Conservation (phyloP, 2,888 invertebrate species). For the Chrysomela aeneicollis region DNA sequence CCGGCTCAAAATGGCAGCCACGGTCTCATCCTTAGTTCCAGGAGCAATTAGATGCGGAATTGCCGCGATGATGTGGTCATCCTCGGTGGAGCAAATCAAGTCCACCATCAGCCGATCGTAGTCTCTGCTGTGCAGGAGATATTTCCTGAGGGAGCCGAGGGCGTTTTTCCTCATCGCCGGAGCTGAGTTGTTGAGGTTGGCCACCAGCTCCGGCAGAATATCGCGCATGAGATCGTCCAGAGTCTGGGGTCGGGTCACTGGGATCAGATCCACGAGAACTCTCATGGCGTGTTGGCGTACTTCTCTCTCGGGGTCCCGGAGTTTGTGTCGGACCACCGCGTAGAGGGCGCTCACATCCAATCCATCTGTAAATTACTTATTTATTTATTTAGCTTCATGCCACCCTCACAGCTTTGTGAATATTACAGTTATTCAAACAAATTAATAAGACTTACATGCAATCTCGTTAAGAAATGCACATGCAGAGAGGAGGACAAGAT, state of each 20-base stretch:
- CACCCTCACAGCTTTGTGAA: conserved; percentile 1
- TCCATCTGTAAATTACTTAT: conserved; percentile 45
- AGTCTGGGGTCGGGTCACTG: conserved; percentile 70
- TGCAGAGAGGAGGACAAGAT: not conserved
- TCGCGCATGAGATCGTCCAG: conserved; percentile 73
- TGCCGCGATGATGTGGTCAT: conserved; percentile 63
- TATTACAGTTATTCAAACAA: not conserved
- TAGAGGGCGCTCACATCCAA: conserved; percentile 41
- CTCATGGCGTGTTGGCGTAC: conserved; percentile 83
- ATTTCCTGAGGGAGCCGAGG: conserved; percentile 77
- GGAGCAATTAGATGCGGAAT: conserved; percentile 52
- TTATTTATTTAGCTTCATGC: not conserved
- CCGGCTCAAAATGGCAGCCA: conserved; percentile 27
- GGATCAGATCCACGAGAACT: conserved; percentile 80
- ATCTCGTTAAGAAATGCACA: not conserved
- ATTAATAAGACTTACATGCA: not conserved
- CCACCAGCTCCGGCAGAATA: conserved; percentile 73
- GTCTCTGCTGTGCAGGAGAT: conserved; percentile 73
- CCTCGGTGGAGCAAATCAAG: conserved; percentile 72
- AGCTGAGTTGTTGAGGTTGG: conserved; percentile 81
- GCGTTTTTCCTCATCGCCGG: conserved; percentile 84
- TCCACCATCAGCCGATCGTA: conserved; percentile 73
- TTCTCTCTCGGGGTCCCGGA: conserved; percentile 84
- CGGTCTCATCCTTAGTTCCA: conserved; percentile 31
- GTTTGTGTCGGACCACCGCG: conserved; percentile 65